These are phyloP conservation scores for Vicugna pacos DNA, from an alignment of 2,113 vertebrate species.

Conservation along the genomic window DNA sequence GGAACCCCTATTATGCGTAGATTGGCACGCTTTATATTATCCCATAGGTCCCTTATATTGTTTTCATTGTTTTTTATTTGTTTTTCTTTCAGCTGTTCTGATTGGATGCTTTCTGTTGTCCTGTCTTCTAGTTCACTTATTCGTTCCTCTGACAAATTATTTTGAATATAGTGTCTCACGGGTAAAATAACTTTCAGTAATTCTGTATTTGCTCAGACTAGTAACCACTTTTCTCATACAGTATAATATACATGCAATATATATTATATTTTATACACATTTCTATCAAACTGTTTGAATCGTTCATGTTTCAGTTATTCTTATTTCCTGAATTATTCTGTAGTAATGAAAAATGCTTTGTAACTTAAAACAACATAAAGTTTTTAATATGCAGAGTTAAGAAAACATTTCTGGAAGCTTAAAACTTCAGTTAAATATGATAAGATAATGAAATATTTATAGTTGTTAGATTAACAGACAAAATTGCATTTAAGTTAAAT, in stretches of 20 bases:
- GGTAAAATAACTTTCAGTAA: neutral
- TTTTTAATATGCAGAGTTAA: slow-evolving; percentile 7
- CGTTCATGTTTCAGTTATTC: neutral
- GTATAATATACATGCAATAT: neutral
- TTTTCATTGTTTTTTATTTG: no score
- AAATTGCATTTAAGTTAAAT: neutral
- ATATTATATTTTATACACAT: neutral
- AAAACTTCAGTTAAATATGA: slow-evolving; percentile 36
- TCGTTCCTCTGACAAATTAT: neutral
- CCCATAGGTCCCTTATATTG: no score
- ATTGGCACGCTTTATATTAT: no score
- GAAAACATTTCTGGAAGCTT: neutral
- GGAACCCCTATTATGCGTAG: no score
- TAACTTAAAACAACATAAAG: neutral
- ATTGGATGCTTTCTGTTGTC: no score
- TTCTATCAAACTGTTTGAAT: neutral
- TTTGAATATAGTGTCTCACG: neutral
- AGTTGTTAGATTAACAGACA: neutral
- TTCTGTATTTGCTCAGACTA: neutral
- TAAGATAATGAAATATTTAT: slow-evolving; percentile 22
- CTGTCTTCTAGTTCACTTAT: no score
- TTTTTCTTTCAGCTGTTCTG: no score
- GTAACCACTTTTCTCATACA: neutral
- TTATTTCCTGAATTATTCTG: neutral
- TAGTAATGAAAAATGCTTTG: neutral